phyloP scores from a whole-genome alignment of 2,797 vertebrate species.

The Falco concolor region DNA sequence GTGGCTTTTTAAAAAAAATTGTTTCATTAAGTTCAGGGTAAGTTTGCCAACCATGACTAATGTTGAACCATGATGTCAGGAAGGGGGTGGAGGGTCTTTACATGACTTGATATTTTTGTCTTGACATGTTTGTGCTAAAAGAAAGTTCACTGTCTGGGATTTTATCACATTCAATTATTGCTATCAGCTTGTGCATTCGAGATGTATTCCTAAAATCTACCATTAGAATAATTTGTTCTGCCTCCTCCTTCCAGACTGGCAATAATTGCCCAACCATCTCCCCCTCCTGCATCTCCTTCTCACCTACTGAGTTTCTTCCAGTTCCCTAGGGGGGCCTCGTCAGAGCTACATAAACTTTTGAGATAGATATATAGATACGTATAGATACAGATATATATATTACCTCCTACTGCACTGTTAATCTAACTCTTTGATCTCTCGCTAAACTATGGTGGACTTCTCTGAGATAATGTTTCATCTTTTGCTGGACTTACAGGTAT shows the following conservation, averaged over 20 bases:
- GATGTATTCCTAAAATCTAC: conserved; percentile 47
- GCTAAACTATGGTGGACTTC: conserved; percentile 44
- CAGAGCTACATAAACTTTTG: conserved; percentile 43
- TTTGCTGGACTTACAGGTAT: conserved; percentile 29
- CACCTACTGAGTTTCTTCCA: conserved; percentile 26
- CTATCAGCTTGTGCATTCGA: conserved; percentile 38
- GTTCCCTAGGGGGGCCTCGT: conserved; percentile 32
- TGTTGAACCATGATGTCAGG: conserved; percentile 26
- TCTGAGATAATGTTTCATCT: conserved; percentile 37
- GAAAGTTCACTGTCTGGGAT: conserved; percentile 12
- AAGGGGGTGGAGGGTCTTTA: conserved; percentile 20
- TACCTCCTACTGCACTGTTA: conserved; percentile 31
- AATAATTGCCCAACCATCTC: conserved; percentile 50
- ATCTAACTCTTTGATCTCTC: conserved; percentile 54
- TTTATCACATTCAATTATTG: conserved; percentile 48
- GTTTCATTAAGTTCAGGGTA: background rate
- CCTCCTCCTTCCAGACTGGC: conserved; percentile 43
- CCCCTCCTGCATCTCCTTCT: conserved; percentile 13
- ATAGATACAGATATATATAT: conserved; percentile 3
- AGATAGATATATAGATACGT: background rate
- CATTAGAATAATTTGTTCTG: conserved; percentile 62
- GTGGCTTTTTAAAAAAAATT: background rate
- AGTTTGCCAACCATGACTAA: conserved; percentile 31
- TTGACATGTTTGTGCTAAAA: conserved; percentile 43
- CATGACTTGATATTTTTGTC: background rate